Conservation (phyloP, 1,140 invertebrate genomes). For the Cotesia chilonis region DNA sequence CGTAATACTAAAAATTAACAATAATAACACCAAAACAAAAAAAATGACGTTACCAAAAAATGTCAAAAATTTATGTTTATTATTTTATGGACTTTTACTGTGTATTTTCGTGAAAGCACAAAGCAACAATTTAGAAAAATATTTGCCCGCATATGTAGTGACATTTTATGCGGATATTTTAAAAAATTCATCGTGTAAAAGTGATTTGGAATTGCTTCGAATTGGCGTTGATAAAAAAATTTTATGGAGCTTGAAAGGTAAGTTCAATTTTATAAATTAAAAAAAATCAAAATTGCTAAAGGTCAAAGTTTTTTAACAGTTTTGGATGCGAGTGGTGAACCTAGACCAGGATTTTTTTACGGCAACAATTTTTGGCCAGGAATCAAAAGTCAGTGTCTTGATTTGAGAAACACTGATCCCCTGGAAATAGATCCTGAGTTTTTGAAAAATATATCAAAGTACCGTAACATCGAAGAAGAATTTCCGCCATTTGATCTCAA, state of each 20-base stretch:
- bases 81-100: too few species aligned
- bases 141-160: too few species aligned
- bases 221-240: slow-evolving; percentile 46
- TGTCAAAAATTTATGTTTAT: too few species aligned
- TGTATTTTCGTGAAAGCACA: too few species aligned
- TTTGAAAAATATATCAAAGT: slow-evolving; percentile 49
- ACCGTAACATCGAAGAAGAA: slow-evolving; percentile 51
- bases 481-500: slow-evolving; percentile 58
- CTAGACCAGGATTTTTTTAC: slow-evolving; percentile 59
- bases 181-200: too few species aligned
- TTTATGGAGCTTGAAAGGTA: slow-evolving; percentile 57
- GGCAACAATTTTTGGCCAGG: slow-evolving; percentile 68
- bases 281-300: neutral
- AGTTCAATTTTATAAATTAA: neutral
- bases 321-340: slow-evolving; percentile 64
- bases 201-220: slow-evolving; percentile 27
- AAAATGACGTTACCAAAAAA: too few species aligned
- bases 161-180: too few species aligned
- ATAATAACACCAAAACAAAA: too few species aligned
- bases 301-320: slow-evolving; percentile 47
- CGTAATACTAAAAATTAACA: too few species aligned
- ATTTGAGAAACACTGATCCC: slow-evolving; percentile 45
- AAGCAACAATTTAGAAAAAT: too few species aligned
- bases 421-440: slow-evolving; percentile 43
- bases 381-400: slow-evolving; percentile 54